Base-by-base conservation (phyloP, 1,140 invertebrate genomes). In the Danaus plexippus region DNA sequence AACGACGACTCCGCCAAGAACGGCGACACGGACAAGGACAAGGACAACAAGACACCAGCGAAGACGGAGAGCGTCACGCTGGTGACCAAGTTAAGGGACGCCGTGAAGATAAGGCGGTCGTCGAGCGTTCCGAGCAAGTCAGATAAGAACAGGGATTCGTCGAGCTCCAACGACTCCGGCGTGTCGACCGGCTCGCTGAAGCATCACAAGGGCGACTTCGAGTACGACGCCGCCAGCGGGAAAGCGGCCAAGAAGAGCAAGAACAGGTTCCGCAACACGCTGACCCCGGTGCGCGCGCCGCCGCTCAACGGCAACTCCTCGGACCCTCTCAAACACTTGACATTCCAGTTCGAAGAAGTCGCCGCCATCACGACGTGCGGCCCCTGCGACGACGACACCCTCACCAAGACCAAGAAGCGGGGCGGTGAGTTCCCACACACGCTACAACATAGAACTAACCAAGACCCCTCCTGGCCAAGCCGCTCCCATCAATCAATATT, bases 151-250 rank as follows among this genome's bases (percentile, higher is more conserved):
- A 85, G 94, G 12, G 94, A 94, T 67, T 95, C 94, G 0, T 94
- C 93, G 1, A 94, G 93, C 74, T 94, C 93, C 9, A 95, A 94
- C 67, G 94, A 96, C 80, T 95, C 94, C 0, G 94, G 94, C 1
- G 94, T 95, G 0, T 94, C 92, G 0, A 92, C 91, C 0, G 91
- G 91, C 1, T 93, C 92, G 0, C 73, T 92, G 13, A 92, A 90
- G 62, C 90, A 92, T 58, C 86, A 89, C 57, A 89, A 87, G 11
- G 88, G 88, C 1, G 91, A 92, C 64, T 91, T 92, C 1, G 91
- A 92, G 40, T 92, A 92, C 49, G 92, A 93, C 67, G 78, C 89
- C 43, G 88, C 88, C 0, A 88, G 87, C 57, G 77, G 86, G 0
- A 88, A 88, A 54, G 83, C 87, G 0, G 73, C 81, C 40, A 88